These are phyloP conservation scores for Sitta carolinensis DNA, from an alignment of 2,797 vertebrate genomes.

Conservation along the genomic window DNA sequence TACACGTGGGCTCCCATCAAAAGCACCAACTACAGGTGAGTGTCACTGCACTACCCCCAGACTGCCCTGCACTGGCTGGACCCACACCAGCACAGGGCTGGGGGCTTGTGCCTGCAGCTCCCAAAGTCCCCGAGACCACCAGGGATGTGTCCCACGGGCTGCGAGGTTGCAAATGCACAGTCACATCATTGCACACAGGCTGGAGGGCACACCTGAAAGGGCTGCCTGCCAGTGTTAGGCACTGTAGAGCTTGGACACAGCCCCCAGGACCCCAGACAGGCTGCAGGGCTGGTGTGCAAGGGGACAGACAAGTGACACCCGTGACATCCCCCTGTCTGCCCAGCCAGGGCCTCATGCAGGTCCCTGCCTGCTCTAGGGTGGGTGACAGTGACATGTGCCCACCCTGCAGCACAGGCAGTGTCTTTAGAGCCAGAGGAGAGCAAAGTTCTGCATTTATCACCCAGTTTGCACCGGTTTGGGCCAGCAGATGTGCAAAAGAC, in stretches of 20 bases:
- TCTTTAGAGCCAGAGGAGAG: not conserved
- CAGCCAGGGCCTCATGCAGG: accelerated
- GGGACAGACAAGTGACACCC: not conserved
- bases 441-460: not conserved
- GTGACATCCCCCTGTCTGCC: not conserved
- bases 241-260: accelerated
- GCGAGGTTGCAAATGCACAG: accelerated
- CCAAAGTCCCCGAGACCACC: accelerated
- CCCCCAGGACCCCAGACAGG: not conserved
- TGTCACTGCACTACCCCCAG: accelerated
- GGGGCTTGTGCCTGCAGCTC: not conserved
- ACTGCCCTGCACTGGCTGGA: accelerated
- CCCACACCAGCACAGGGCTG: not conserved
- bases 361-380: not conserved
- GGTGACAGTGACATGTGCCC: not conserved
- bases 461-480: not conserved
- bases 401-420: not conserved
- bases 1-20: slow-evolving; percentile 96
- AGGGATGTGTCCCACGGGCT: accelerated
- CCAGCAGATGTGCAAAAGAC: not conserved
- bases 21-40: slow-evolving; percentile 97
- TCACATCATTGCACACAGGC: not conserved
- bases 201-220: not conserved
- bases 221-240: accelerated
- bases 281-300: not conserved